phyloP scores from a whole-genome alignment of 1,140 invertebrate species.

The Centruroides vittatus region DNA sequence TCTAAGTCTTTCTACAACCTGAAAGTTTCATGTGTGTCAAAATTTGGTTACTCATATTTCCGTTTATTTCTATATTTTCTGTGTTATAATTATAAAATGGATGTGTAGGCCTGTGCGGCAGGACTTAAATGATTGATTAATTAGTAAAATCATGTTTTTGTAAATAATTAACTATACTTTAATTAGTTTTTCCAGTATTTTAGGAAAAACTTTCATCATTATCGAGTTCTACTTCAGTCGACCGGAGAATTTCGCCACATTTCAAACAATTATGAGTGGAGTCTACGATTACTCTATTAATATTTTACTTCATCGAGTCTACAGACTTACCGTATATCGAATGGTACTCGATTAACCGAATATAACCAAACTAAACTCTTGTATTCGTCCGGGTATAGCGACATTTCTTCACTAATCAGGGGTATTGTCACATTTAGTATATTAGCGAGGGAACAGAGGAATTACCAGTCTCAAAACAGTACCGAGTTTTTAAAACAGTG shows the following conservation, averaged over 20 bases:
- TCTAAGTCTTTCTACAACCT: no score
- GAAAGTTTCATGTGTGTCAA: no score
- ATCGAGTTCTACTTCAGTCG: conserved; percentile 87
- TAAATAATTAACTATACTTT: no score
- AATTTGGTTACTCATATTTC: no score
- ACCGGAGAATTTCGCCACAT: conserved; percentile 94
- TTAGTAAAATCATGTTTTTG: no score
- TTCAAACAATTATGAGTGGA: conserved; percentile 51
- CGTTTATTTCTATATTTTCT: no score
- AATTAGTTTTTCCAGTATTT: no score
- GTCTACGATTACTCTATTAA: conserved; percentile 80
- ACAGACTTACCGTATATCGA: conserved; percentile 60
- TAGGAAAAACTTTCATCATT: conserved; percentile 94
- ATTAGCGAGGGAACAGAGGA: conserved; percentile 81
- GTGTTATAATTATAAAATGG: no score
- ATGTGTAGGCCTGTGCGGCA: no score
- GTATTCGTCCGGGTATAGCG: conserved; percentile 91
- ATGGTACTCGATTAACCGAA: conserved; percentile 45
- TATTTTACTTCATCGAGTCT: conserved; percentile 87
- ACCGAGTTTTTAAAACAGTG: conserved; percentile 66
- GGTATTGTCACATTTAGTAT: conserved; percentile 95
- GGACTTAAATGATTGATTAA: no score
- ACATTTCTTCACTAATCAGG: conserved; percentile 86
- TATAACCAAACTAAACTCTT: conserved; percentile 73
- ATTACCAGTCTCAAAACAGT: conserved; percentile 78